Percentiles rank a stretch among this genome's conserved stretches.
phyloP scores from a whole-genome alignment of 1,140 invertebrate species.

The Zaprionus vittiger region DNA sequence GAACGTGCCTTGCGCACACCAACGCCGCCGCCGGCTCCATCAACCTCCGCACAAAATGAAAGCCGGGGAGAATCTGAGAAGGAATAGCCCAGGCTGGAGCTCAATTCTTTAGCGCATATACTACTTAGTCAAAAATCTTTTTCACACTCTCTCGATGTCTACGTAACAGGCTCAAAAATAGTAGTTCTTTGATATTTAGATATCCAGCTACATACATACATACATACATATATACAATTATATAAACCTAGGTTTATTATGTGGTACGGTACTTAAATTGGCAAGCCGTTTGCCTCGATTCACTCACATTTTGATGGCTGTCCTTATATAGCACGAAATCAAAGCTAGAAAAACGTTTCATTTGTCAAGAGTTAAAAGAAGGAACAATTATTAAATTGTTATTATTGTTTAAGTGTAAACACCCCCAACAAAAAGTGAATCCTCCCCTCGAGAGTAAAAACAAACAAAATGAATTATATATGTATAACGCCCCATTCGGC shows the following conservation, averaged over 20 bases:
- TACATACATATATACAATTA: conserved; percentile 36
- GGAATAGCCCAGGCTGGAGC: conserved; percentile 65
- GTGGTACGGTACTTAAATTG: conserved; percentile 71
- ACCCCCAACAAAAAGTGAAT: conserved; percentile 18
- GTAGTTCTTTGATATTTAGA: conserved; percentile 63
- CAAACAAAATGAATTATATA: not conserved
- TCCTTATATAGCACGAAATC: conserved; percentile 66
- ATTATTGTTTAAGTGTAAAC: conserved; percentile 52
- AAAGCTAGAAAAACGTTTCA: conserved; percentile 44
- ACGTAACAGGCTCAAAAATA: conserved; percentile 63
- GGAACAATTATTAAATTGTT: conserved; percentile 49
- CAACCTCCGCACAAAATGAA: conserved; percentile 54
- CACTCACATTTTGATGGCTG: conserved; percentile 60
- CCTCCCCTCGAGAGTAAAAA: conserved; percentile 19
- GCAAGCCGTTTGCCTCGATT: conserved; percentile 59
- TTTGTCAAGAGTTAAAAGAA: conserved; percentile 39
- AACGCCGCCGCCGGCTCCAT: conserved; percentile 59
- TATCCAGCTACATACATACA: conserved; percentile 52
- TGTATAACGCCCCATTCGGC: conserved; percentile 27
- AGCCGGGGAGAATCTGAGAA: conserved; percentile 33
- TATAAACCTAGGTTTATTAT: conserved; percentile 52
- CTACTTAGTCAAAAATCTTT: conserved; percentile 44
- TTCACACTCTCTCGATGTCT: conserved; percentile 59
- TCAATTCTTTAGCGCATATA: conserved; percentile 42
- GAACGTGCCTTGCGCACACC: conserved; percentile 66